Conservation (phyloP, 2,797 vertebrate genomes). For the Acrossocheilus fasciatus region DNA sequence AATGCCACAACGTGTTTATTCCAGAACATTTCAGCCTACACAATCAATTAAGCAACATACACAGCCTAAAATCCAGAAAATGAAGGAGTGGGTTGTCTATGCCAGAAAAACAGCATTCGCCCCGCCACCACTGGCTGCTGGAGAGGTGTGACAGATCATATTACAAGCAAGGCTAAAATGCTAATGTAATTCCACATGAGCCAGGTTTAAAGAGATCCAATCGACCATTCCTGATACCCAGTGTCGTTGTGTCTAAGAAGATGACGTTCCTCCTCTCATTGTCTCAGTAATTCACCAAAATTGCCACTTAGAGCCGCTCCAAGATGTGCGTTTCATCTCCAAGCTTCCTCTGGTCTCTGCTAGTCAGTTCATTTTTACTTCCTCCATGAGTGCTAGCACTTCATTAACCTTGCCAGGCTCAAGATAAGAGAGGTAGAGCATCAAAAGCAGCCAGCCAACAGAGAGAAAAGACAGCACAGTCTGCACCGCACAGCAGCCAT, state of each 20-base stretch:
- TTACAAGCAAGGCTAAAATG: slow-evolving; percentile 77
- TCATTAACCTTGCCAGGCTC: slow-evolving; percentile 86
- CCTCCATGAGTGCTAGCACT: slow-evolving; percentile 84
- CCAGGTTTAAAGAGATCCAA: slow-evolving; percentile 82
- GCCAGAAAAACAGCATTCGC: slow-evolving; percentile 35
- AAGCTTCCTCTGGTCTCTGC: slow-evolving; percentile 84
- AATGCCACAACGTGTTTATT: slow-evolving; percentile 6
- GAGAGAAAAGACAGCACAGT: slow-evolving; percentile 77
- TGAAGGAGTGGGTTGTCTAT: slow-evolving; percentile 3
- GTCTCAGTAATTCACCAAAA: slow-evolving; percentile 86
- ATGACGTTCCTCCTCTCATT: slow-evolving; percentile 81
- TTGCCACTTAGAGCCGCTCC: slow-evolving; percentile 84
- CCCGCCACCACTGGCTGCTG: slow-evolving; percentile 45
- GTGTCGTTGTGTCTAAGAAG: slow-evolving; percentile 82
- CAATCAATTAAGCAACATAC: slow-evolving; percentile 4
- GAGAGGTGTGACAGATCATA: slow-evolving; percentile 77
- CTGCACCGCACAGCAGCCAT: slow-evolving; percentile 73
- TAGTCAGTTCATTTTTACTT: slow-evolving; percentile 85
- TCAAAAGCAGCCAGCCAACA: slow-evolving; percentile 82
- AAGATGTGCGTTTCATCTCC: slow-evolving; percentile 83
- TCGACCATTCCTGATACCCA: slow-evolving; percentile 76
- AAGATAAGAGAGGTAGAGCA: slow-evolving; percentile 84
- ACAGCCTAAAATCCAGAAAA: slow-evolving; percentile 19
- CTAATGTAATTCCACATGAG: slow-evolving; percentile 83
- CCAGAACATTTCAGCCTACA: neutral